Conservation (phyloP, 2,888 invertebrate species). For the Eueremaeus valkanovi region DNA sequence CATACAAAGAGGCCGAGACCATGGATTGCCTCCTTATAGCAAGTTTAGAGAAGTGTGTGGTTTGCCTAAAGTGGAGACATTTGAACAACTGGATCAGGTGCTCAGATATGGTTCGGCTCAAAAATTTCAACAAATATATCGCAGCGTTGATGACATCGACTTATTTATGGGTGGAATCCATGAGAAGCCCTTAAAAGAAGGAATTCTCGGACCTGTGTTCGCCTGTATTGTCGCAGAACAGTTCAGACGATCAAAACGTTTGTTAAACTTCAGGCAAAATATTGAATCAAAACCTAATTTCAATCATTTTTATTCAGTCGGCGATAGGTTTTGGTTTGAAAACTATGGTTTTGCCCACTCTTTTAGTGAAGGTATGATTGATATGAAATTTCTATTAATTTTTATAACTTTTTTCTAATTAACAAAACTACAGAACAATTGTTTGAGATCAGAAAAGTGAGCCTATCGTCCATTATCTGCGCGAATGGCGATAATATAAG, state of each 20-base stretch:
- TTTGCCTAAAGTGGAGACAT: constrained; percentile 60
- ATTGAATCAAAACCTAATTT: neutral
- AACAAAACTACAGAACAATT: constrained; percentile 44
- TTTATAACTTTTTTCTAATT: neutral
- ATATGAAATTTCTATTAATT: neutral
- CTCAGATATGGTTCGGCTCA: constrained; percentile 51
- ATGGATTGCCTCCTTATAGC: constrained; percentile 69
- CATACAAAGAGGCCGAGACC: constrained; percentile 74
- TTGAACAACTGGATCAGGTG: constrained; percentile 59
- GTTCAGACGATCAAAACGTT: constrained; percentile 42
- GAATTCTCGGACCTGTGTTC: constrained; percentile 47
- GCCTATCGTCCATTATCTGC: constrained; percentile 46
- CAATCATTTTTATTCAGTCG: constrained; percentile 32
- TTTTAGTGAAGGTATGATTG: constrained; percentile 44
- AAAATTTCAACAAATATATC: constrained; percentile 43
- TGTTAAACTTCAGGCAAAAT: too few species aligned
- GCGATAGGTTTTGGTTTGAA: constrained; percentile 48
- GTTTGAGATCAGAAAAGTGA: constrained; percentile 45
- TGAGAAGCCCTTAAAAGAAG: constrained; percentile 45
- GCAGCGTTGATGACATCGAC: constrained; percentile 47
- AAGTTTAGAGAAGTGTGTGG: constrained; percentile 71
- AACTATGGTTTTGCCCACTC: constrained; percentile 46
- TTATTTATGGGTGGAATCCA: constrained; percentile 46
- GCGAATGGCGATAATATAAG: constrained; percentile 45
- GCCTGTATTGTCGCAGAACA: constrained; percentile 48